phyloP scores from a whole-genome alignment of 2,888 invertebrate species.

The Drosophila koepferae region DNA sequence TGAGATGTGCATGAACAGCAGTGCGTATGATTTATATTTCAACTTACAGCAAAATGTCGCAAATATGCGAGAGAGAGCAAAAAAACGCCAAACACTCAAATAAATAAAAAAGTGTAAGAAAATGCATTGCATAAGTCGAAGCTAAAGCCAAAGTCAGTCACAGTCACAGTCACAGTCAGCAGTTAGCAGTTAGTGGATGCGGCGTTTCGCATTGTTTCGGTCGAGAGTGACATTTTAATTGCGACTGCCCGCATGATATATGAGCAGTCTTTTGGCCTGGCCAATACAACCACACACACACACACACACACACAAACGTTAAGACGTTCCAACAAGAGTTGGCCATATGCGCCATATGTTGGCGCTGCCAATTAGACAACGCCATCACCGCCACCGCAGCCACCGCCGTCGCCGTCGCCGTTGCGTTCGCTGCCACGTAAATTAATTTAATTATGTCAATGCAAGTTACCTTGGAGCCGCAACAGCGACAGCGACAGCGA shows the following conservation, averaged over 20 bases:
- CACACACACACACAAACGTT: conserved; percentile 1
- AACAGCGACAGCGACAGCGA: conserved; percentile 16
- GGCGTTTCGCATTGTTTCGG: conserved; percentile 43
- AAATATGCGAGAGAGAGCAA: conserved; percentile 41
- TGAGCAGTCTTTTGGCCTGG: conserved; percentile 32
- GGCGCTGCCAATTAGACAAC: conserved; percentile 76
- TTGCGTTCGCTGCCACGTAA: conserved; percentile 74
- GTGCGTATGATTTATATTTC: conserved; percentile 76
- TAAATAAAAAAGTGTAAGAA: conserved; percentile 2
- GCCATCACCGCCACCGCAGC: conserved; percentile 44
- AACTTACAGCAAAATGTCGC: conserved; percentile 60
- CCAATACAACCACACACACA: conserved; percentile 8
- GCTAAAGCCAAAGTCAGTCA: conserved; percentile 11
- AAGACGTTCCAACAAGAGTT: conserved; percentile 26
- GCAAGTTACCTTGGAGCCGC: conserved; percentile 82
- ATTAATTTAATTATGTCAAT: conserved; percentile 85
- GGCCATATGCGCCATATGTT: conserved; percentile 72
- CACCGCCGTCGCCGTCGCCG: conserved; percentile 1
- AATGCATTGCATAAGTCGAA: conserved; percentile 58
- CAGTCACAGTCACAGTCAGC: conserved; percentile 15
- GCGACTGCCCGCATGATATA: conserved; percentile 50
- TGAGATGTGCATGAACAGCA: conserved; percentile 55
- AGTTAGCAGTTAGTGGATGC: conserved; percentile 20
- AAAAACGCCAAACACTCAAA: background rate
- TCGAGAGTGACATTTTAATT: conserved; percentile 75